Percentiles rank a stretch among this genome's conserved stretches.
Conservation (phyloP, 2,888 invertebrate genomes). For the Emesis furor region DNA sequence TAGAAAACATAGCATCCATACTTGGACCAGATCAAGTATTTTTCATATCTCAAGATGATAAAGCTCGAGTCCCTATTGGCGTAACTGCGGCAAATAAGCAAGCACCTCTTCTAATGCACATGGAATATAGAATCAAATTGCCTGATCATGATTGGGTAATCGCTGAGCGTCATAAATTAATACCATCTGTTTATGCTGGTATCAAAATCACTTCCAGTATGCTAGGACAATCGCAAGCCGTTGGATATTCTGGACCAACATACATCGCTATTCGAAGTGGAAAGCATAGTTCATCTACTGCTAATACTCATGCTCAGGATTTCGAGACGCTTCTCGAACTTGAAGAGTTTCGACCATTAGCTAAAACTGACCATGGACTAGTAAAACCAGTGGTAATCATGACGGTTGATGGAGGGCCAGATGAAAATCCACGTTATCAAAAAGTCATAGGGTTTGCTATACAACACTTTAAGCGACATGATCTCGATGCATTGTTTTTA, state of each 20-base stretch:
- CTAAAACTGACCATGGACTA: constrained; percentile 26
- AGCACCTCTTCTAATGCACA: constrained; percentile 70
- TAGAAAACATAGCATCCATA: constrained; percentile 61
- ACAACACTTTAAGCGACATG: constrained; percentile 50
- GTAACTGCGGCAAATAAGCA: constrained; percentile 81
- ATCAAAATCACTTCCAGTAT: constrained; percentile 63
- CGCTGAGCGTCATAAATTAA: constrained; percentile 68
- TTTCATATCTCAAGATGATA: constrained; percentile 4
- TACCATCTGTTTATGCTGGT: constrained; percentile 77
- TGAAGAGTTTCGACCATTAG: constrained; percentile 27
- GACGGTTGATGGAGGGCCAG: constrained; percentile 46
- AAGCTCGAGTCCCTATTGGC: constrained; percentile 48
- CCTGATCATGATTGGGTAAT: constrained; percentile 72
- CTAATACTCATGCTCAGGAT: constrained; percentile 44
- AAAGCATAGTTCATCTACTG: constrained; percentile 74
- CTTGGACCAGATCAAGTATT: constrained; percentile 71
- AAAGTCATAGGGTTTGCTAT: constrained; percentile 56
- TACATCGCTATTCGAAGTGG: constrained; percentile 79
- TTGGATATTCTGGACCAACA: constrained; percentile 83
- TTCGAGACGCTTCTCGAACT: constrained; percentile 30
- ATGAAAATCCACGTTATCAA: constrained; percentile 59
- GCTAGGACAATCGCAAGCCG: constrained; percentile 74
- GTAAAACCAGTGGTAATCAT: constrained; percentile 48
- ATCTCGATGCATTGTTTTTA: constrained; percentile 62
- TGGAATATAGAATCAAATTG: constrained; percentile 66